Evolutionary conservation across 2,797 vertebrate genomes (phyloP).

Genomic region (Chloroceryle amazona): DNA sequence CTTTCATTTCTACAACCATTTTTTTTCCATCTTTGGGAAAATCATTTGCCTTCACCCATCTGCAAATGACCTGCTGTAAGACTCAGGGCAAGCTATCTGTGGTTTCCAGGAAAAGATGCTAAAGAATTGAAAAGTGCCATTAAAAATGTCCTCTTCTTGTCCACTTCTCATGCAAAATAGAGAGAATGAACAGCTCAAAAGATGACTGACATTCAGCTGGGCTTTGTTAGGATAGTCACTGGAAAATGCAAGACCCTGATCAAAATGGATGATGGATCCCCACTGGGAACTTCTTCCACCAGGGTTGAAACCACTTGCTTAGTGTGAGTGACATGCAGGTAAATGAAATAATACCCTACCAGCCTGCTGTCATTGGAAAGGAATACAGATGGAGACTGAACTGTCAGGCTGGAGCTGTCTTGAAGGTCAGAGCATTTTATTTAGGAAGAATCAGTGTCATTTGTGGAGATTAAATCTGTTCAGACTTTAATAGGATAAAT

Average conservation of each 20-base stretch:
- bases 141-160: constrained; percentile 2
- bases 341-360: constrained; percentile 72
- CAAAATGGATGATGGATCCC: constrained; percentile 65
- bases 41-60: neutral
- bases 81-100: neutral
- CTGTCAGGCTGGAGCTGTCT: constrained; percentile 61
- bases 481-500: constrained; percentile 68
- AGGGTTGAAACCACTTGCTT: constrained; percentile 59
- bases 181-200: constrained; percentile 45
- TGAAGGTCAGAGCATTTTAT: constrained; percentile 77
- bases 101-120: neutral
- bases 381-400: constrained; percentile 68
- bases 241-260: constrained; percentile 33
- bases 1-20: neutral
- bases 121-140: neutral
- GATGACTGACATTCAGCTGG: constrained; percentile 49
- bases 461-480: constrained; percentile 72
- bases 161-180: neutral
- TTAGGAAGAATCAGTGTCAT: constrained; percentile 73
- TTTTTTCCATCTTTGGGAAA: neutral
- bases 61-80: neutral
- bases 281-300: constrained; percentile 45
- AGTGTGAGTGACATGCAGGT: constrained; percentile 68
- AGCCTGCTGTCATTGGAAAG: constrained; percentile 58
- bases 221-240: constrained; percentile 23